These are phyloP conservation scores for Perizoma affinitatum DNA, from an alignment of 2,888 invertebrate species.

Conservation along the genomic window DNA sequence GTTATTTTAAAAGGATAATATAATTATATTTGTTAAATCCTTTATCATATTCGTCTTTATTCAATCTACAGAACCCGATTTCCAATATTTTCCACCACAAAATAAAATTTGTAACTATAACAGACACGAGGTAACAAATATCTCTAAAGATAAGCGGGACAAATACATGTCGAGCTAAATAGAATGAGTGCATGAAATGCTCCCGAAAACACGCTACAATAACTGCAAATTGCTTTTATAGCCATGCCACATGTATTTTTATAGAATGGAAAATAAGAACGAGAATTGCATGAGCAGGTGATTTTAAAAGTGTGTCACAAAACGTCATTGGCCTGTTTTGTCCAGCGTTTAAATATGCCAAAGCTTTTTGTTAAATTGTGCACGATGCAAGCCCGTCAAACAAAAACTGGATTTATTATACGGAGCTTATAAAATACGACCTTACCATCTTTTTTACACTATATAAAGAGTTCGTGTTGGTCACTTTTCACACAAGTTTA, in stretches of 20 bases:
- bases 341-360: slow-evolving; percentile 17
- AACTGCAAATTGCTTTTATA: slow-evolving; percentile 19
- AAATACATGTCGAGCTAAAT: slow-evolving; percentile 22
- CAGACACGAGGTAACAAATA: slow-evolving; percentile 2
- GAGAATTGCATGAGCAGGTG: slow-evolving; percentile 5
- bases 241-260: slow-evolving; percentile 9
- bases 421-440: background rate
- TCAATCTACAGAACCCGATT: too few species aligned
- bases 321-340: slow-evolving; percentile 21
- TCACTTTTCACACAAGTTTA: too few species aligned
- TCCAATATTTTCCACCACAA: too few species aligned
- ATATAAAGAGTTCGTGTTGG: background rate
- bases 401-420: background rate
- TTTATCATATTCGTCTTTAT: too few species aligned
- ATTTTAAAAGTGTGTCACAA: slow-evolving; percentile 26
- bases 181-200: slow-evolving; percentile 21
- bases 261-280: background rate
- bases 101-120: background rate
- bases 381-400: slow-evolving; percentile 7
- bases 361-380: slow-evolving; percentile 15
- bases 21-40: too few species aligned
- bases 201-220: slow-evolving; percentile 26
- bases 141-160: background rate
- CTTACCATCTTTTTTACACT: background rate
- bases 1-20: too few species aligned